Conservation (phyloP, 2,113 vertebrate species). For the Bubo blakistoni region DNA sequence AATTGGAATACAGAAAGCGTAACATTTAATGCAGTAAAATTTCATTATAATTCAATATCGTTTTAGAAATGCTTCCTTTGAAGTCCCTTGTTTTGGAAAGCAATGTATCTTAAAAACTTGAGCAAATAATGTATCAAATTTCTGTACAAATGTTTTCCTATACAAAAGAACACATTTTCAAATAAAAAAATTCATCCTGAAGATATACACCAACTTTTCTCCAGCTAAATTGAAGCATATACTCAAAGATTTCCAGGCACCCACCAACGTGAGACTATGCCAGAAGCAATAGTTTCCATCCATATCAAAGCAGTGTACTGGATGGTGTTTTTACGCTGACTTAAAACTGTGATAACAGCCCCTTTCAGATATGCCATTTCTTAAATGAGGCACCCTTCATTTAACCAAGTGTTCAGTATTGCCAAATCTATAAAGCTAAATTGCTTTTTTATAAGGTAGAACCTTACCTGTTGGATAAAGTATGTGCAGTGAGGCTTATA, state of each 20-base stretch:
- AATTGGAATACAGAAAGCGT: neutral
- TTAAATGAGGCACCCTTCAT: conserved; percentile 42
- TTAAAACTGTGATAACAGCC: conserved; percentile 20
- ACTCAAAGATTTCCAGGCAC: neutral
- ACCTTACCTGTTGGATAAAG: conserved; percentile 63
- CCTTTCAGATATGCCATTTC: conserved; percentile 40
- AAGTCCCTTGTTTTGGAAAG: conserved; percentile 29
- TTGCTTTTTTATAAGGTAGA: conserved; percentile 64
- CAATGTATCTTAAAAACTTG: neutral
- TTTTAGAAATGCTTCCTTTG: conserved; percentile 7
- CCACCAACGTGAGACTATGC: neutral
- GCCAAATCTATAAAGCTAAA: conserved; percentile 63
- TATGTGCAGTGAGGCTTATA: conserved; percentile 65
- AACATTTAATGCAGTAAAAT: conserved; percentile 4
- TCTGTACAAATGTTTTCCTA: conserved; percentile 13
- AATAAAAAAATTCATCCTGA: neutral
- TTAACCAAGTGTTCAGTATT: conserved; percentile 41
- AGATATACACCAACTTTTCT: neutral
- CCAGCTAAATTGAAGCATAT: neutral
- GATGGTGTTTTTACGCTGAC: neutral
- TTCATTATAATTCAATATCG: neutral
- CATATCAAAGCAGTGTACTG: neutral
- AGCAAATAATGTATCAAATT: neutral
- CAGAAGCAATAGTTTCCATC: neutral
- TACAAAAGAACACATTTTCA: neutral